Evolutionary conservation across 2,888 invertebrate genomes (phyloP).

Genomic region (Colletes collaris): DNA sequence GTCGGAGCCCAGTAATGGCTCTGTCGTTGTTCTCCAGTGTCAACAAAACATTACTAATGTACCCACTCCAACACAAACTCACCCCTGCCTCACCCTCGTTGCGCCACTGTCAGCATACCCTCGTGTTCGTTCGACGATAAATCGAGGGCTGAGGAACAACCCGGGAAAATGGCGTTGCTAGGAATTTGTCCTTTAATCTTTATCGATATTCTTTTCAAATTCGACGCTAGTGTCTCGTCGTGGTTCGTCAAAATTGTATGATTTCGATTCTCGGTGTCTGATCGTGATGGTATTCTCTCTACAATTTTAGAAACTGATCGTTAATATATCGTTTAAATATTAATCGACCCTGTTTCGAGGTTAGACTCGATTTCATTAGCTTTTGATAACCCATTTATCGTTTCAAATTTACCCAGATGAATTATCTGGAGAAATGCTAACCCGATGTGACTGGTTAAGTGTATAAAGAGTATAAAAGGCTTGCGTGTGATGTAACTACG

Average conservation of each 20-base stretch:
- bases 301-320: background rate
- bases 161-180: slow-evolving; percentile 48
- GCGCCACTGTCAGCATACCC: slow-evolving; percentile 52
- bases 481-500: too few species aligned
- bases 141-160: slow-evolving; percentile 32
- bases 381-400: slow-evolving; percentile 27
- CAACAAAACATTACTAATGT: slow-evolving; percentile 81
- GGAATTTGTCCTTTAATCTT: slow-evolving; percentile 4
- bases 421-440: too few species aligned
- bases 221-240: background rate
- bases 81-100: slow-evolving; percentile 62
- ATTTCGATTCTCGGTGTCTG: background rate
- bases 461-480: too few species aligned
- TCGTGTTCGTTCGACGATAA: slow-evolving; percentile 44
- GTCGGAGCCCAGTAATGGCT: slow-evolving; percentile 77
- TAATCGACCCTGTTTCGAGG: background rate
- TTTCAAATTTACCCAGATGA: background rate
- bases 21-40: slow-evolving; percentile 74
- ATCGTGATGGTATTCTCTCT: slow-evolving; percentile 2
- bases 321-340: background rate
- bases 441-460: too few species aligned
- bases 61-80: slow-evolving; percentile 65
- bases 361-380: background rate
- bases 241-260: background rate
- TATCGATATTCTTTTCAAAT: background rate